Conservation (phyloP, 2,888 invertebrate species). For the Aspidiotus rigidus region DNA sequence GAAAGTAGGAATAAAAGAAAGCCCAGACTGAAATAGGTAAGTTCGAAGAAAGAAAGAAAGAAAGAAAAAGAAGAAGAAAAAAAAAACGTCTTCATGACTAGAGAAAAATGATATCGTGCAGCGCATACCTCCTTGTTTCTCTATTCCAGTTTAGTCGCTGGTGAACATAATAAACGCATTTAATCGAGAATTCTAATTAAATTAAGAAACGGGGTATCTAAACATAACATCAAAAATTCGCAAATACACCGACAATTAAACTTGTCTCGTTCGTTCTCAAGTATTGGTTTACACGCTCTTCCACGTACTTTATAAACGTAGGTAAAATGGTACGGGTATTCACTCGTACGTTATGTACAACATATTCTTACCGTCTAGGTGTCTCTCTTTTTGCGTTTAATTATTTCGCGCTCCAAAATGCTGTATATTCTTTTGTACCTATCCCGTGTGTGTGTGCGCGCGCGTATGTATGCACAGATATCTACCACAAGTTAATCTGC, state of each 20-base stretch:
- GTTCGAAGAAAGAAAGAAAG: no score
- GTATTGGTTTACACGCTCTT: neutral
- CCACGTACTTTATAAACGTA: no score
- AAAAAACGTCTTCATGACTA: neutral
- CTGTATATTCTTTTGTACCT: no score
- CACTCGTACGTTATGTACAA: no score
- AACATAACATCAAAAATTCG: neutral
- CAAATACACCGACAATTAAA: conserved; percentile 4
- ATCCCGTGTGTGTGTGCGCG: neutral
- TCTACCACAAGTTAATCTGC: neutral
- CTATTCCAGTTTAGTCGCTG: neutral
- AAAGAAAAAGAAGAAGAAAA: no score
- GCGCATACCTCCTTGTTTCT: conserved; percentile 3
- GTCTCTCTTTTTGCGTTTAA: no score
- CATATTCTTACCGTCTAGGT: no score
- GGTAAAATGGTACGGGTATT: no score
- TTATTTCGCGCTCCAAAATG: no score
- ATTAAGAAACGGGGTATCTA: conserved; percentile 4
- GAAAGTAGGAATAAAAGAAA: no score
- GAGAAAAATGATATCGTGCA: conserved; percentile 6
- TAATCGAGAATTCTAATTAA: conserved; percentile 11
- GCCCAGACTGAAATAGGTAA: no score
- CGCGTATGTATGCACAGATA: neutral
- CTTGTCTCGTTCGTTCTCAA: neutral
- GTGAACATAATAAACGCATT: conserved; percentile 15